phyloP scores from a whole-genome alignment of 92 coral and sea anemone genomes.

The Epizoanthus illoricatus region DNA sequence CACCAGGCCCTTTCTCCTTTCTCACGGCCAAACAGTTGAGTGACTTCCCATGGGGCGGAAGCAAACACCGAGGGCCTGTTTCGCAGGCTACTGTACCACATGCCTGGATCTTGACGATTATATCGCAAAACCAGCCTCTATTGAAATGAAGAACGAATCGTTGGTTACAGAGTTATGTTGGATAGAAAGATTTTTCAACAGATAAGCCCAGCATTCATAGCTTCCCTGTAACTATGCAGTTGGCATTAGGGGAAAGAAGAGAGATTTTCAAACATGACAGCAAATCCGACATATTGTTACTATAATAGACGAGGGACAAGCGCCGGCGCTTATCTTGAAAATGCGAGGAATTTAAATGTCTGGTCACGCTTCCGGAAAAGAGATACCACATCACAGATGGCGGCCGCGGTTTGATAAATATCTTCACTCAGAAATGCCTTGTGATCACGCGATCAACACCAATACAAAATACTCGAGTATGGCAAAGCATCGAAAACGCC shows the following conservation, averaged over 20 bases:
- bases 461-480: neutral
- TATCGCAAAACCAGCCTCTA: no score
- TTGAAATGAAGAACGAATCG: no score
- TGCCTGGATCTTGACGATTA: no score
- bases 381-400: slow-evolving; percentile 36
- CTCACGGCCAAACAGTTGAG: no score
- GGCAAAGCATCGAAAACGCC: slow-evolving; percentile 31
- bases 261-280: neutral
- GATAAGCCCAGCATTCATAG: neutral
- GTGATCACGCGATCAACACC: slow-evolving; percentile 36
- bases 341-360: slow-evolving; percentile 31
- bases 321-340: slow-evolving; percentile 48
- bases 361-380: slow-evolving; percentile 39
- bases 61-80: no score
- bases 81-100: no score
- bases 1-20: no score
- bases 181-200: neutral
- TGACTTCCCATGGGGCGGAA: no score
- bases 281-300: neutral
- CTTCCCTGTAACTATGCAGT: neutral
- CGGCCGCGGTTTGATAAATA: slow-evolving; percentile 31
- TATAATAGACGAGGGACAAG: slow-evolving; percentile 11
- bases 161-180: neutral
- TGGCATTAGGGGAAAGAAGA: neutral
- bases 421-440: slow-evolving; percentile 5